A percentile compares a stretch with the other conserved stretches of the same genome.
Evolutionary conservation across 2,888 invertebrate species (phyloP).

Genomic region (Eucriotettix oculatus): DNA sequence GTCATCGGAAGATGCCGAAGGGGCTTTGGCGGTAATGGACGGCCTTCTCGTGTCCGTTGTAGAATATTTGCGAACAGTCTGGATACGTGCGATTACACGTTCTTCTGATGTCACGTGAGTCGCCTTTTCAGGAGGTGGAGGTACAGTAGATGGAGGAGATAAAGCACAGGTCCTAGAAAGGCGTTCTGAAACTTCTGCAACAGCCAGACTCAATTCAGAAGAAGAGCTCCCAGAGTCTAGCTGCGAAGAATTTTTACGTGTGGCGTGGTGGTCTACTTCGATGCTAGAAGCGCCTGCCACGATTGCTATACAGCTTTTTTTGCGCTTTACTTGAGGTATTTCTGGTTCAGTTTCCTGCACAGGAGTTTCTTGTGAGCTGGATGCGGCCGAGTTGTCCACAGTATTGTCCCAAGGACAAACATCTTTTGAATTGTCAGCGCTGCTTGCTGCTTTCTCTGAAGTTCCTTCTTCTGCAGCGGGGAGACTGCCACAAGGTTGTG

Average conservation of each 20-base stretch:
- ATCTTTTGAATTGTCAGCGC: slow-evolving; percentile 18
- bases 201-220: slow-evolving; percentile 48
- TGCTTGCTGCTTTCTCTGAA: neutral
- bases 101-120: slow-evolving; percentile 21
- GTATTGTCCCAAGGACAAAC: slow-evolving; percentile 39
- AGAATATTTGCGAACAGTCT: slow-evolving; percentile 22
- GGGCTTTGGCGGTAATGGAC: slow-evolving; percentile 20
- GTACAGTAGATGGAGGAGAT: slow-evolving; percentile 32
- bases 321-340: slow-evolving; percentile 21
- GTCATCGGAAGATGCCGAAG: slow-evolving; percentile 31
- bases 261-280: slow-evolving; percentile 8
- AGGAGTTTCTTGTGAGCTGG: slow-evolving; percentile 14
- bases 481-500: neutral
- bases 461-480: neutral
- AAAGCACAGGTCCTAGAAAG: slow-evolving; percentile 44
- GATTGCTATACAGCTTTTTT: too few species aligned
- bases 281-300: slow-evolving; percentile 16
- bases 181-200: slow-evolving; percentile 36
- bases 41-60: slow-evolving; percentile 23
- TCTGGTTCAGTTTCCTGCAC: slow-evolving; percentile 14
- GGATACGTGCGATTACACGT: slow-evolving; percentile 11
- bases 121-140: slow-evolving; percentile 23
- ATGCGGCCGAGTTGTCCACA: slow-evolving; percentile 5
- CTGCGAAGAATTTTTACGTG: slow-evolving; percentile 48
- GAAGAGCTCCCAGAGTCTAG: slow-evolving; percentile 58